Percentiles rank a stretch among this genome's conserved stretches.
Evolutionary conservation across 2,113 vertebrate species (phyloP).

Genomic region (Muntiacus reevesi): DNA sequence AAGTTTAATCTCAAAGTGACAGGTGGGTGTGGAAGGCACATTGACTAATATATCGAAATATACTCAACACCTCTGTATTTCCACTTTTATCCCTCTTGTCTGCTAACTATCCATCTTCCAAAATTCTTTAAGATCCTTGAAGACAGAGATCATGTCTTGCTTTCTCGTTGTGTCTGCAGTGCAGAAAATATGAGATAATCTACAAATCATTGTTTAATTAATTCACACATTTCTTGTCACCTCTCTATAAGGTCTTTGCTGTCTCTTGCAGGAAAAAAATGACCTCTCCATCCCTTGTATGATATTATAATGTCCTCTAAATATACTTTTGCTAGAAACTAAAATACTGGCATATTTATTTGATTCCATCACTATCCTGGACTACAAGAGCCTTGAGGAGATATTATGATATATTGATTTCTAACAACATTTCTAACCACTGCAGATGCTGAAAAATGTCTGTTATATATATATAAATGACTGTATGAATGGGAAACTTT

Average conservation of each 20-base stretch:
- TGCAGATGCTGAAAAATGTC: background rate
- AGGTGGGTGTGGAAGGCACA: background rate
- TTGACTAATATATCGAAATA: background rate
- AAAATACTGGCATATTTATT: background rate
- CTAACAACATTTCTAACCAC: background rate
- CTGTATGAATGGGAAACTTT: background rate
- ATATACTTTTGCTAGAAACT: background rate
- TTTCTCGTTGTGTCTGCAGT: background rate
- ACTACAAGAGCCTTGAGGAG: background rate
- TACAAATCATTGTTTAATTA: background rate
- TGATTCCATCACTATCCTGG: background rate
- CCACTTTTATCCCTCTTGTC: background rate
- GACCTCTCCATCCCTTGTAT: background rate
- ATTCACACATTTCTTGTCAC: background rate
- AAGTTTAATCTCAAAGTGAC: background rate
- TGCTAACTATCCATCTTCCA: background rate
- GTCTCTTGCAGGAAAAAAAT: background rate
- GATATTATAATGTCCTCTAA: background rate
- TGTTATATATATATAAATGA: background rate
- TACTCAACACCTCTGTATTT: background rate
- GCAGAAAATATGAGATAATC: background rate
- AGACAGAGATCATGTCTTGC: background rate
- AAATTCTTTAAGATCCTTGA: background rate
- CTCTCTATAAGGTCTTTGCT: background rate
- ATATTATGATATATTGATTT: background rate